phyloP scores from a whole-genome alignment of 2,888 invertebrate species.

The Quadriops clusia region DNA sequence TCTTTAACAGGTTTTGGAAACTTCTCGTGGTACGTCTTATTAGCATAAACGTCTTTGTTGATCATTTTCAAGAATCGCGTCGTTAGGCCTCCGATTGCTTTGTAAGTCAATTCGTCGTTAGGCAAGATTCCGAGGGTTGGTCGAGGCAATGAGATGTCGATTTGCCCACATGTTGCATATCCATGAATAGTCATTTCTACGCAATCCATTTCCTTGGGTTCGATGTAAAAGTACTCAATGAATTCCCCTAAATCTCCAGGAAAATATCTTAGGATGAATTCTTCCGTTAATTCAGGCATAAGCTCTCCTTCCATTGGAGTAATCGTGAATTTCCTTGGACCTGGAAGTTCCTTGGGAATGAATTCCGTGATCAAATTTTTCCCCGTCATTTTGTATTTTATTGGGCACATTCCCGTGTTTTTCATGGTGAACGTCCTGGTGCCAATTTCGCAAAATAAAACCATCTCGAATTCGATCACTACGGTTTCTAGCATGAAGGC shows the following conservation, averaged over 20 bases:
- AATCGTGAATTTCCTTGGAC: constrained; percentile 39
- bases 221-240: constrained; percentile 12
- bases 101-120: constrained; percentile 35
- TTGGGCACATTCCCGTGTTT: constrained; percentile 41
- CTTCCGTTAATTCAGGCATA: constrained; percentile 33
- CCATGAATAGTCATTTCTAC: constrained; percentile 46
- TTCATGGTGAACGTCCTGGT: constrained; percentile 30
- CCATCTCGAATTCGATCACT: constrained; percentile 31
- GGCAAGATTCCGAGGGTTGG: constrained; percentile 20
- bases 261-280: constrained; percentile 39
- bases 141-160: constrained; percentile 41
- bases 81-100: constrained; percentile 38
- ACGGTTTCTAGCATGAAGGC: constrained; percentile 38
- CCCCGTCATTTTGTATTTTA: constrained; percentile 37
- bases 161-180: constrained; percentile 47
- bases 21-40: constrained; percentile 14
- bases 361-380: constrained; percentile 36
- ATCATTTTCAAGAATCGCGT: constrained; percentile 36
- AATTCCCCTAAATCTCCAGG: constrained; percentile 47
- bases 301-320: constrained; percentile 37
- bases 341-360: no score
- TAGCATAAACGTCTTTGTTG: constrained; percentile 10
- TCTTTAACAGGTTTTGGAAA: constrained; percentile 13
- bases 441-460: constrained; percentile 33
- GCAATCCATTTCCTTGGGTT: no score